A percentile compares a stretch with the other conserved stretches of the same genome.
Evolutionary conservation across 2,888 invertebrate species (phyloP).

Genomic region (Ophraella communa): DNA sequence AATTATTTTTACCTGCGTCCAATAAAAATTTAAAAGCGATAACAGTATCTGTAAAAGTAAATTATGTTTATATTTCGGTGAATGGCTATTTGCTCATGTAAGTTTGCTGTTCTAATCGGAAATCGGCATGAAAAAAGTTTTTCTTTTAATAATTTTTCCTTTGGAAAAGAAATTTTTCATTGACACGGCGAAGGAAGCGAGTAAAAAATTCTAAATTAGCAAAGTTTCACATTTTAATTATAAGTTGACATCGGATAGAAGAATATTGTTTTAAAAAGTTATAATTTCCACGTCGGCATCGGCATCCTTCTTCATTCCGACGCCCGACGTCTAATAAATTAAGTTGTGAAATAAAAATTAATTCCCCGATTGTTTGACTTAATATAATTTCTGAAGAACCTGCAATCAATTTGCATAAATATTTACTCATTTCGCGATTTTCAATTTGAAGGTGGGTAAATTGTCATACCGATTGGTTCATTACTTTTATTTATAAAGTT

Average conservation of each 20-base stretch:
- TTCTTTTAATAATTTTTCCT: too few relatives aligned
- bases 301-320: neutral
- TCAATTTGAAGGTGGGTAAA: too few relatives aligned
- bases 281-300: constrained; percentile 37
- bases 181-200: constrained; percentile 5
- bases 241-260: constrained; percentile 40
- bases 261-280: constrained; percentile 45
- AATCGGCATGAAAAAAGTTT: too few relatives aligned
- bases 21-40: too few relatives aligned
- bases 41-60: too few relatives aligned
- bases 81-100: too few relatives aligned
- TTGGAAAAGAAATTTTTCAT: neutral
- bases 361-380: constrained; percentile 50
- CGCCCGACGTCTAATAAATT: constrained; percentile 34
- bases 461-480: too few relatives aligned
- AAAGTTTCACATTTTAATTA: constrained; percentile 48
- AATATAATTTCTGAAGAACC: constrained; percentile 44
- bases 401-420: constrained; percentile 37
- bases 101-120: too few relatives aligned
- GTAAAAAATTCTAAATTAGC: constrained; percentile 42
- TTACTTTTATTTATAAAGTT: too few relatives aligned
- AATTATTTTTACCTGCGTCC: too few relatives aligned
- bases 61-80: too few relatives aligned
- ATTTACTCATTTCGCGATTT: constrained; percentile 27
- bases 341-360: constrained; percentile 49